Base-by-base conservation (phyloP, 2,113 vertebrate species). In the Galbula dea region DNA sequence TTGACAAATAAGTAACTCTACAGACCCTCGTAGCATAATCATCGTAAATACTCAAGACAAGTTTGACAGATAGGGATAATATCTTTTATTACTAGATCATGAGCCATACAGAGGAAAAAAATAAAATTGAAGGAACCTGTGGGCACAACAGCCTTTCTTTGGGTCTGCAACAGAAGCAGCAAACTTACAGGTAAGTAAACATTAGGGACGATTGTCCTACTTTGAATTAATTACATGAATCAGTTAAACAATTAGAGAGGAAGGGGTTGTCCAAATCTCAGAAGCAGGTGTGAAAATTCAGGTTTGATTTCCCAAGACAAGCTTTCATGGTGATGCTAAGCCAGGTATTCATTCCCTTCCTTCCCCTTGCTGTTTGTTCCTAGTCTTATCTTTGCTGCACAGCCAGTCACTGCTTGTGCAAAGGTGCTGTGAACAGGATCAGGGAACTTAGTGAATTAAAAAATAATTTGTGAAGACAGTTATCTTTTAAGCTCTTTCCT, bases 271-370 rank as follows among this genome's bases (percentile, higher is more conserved):
- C 95, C 46, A 91, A 83, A 73, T 94, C 75, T 91, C 78, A 89
- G 89, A 76, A 91, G 83, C 87, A 91, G 78, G 84, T 93, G 63
- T 45, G 37, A 87, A 73, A 58, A 49, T 79, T 66, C 78, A 66
- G 54, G 15, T 95, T 89, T 93, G 89, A 93, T 93, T 96, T 96
- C 89, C 62, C 62, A 91, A 76, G 85, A 54, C 71, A 91, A 83
- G 7, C 29, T 93, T 89, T 91, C 41, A 8, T 54, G 77, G 85
- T 52, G 71, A 62, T 69, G 76, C 32, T 18, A 49, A 85, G 54
- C 69, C 49, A 87, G 41, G 26, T 59, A 58, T 76, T 69, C 49
- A 89, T 9, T 69, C 49, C 45, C 11, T 51, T 61, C 54, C 34
- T 79, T 76, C 12, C 30, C 22, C 16, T 46, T 85, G 58, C 52